Base-by-base conservation (phyloP, 53 echinoderm and acorn worm species). In the Echinometra lucunter region DNA sequence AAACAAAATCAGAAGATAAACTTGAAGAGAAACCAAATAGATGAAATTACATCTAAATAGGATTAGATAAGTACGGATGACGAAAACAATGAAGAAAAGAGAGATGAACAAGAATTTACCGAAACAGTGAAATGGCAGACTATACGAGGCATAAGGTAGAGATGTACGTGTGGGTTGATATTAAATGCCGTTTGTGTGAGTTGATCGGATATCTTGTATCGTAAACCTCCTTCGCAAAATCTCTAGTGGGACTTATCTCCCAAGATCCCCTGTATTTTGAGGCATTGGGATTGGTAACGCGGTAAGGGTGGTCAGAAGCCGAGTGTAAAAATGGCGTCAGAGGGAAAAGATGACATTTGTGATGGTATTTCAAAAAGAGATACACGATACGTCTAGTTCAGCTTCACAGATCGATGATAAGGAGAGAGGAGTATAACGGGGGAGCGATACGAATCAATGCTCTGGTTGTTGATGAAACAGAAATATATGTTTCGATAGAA, bases 261-360 rank as follows among this genome's bases (percentile, higher is more conserved):
- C 38, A 42, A 72, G 32, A 72, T 72, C 28, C 34, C 32, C 13
- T 13, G 35, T 35, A 15, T 72, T 72, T 78, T 78, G 78, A 78
- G 78, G 78, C 78, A 34, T 13, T 5, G 42, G 38, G 42, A 78
- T 38, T 40, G 38, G 78, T 40, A 78, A 78, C 78, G 72, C 32
- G 38, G 78, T 78, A 78, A 78, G 42, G 42, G 42, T 42, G 78
- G 78, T 78, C 78, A 78, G 21, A 40, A 78, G 38, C 38, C 42
- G 38, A 42, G 78, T 38, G 42, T 40, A 23, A 42, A 78, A 40
- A 78, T 78, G 72, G 78, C 78, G 78, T 78, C 78, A 78, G 78
- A 78, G 78, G n/a, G 78, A 42, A 42, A 38, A 42, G 78, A 42
- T 78, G 78, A 78, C 78, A 78, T 78, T 78, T 78, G 38, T 78